Evolutionary conservation across 2,888 invertebrate genomes (phyloP).

Genomic region (Plagiodera versicolora): DNA sequence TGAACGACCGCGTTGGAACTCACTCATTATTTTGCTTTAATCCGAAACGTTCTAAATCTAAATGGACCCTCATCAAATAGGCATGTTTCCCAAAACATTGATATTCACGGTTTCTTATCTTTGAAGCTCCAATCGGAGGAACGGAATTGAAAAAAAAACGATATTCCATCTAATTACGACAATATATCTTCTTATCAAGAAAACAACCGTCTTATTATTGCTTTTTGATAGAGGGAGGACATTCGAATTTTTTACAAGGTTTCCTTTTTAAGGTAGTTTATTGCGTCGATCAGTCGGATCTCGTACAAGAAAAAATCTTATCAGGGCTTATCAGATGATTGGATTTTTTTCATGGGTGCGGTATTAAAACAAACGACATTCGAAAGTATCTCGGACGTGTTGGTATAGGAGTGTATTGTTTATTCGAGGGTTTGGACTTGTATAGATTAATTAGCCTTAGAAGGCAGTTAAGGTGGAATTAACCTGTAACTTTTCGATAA

Average conservation of each 20-base stretch:
- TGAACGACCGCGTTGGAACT: too few relatives aligned
- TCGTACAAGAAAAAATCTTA: slow-evolving; percentile 13
- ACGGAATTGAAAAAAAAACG: background rate
- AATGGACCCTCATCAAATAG: background rate
- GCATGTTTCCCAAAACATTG: background rate
- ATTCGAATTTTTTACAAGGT: background rate
- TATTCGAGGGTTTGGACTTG: background rate
- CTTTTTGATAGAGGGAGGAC: background rate
- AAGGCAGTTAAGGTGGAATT: too few relatives aligned
- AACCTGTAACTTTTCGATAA: too few relatives aligned
- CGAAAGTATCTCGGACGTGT: background rate
- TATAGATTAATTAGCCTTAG: background rate
- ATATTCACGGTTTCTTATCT: background rate
- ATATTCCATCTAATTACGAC: background rate
- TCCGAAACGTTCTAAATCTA: background rate
- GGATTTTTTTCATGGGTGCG: background rate
- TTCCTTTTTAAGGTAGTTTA: background rate
- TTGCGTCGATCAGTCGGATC: background rate
- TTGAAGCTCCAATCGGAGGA: background rate
- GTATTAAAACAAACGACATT: background rate
- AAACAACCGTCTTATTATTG: background rate
- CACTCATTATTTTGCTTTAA: too few relatives aligned
- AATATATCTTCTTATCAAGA: background rate
- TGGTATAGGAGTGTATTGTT: background rate
- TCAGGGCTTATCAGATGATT: slow-evolving; percentile 14